These are phyloP conservation scores for Sternarchorhynchus goeldii DNA, from an alignment of 2,797 vertebrate genomes.

Conservation along the genomic window DNA sequence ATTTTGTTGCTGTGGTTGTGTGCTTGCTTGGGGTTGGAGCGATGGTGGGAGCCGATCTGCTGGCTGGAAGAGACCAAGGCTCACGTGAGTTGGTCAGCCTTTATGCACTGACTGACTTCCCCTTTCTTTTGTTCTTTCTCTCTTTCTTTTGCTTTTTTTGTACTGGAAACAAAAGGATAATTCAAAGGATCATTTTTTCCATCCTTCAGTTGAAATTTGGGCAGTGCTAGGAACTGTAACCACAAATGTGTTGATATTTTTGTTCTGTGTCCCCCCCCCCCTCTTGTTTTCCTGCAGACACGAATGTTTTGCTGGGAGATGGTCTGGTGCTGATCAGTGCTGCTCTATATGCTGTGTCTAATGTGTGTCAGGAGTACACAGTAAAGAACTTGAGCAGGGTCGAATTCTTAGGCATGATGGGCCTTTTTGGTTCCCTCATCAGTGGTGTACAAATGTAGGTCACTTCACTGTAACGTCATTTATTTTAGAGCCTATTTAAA, in stretches of 20 bases:
- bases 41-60: constrained; percentile 94
- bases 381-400: constrained; percentile 92
- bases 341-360: constrained; percentile 90
- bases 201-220: too few species aligned
- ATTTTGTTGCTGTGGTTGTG: constrained; percentile 85
- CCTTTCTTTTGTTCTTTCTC: not conserved
- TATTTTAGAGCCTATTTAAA: not conserved
- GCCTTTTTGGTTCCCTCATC: constrained; percentile 91
- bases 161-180: not conserved
- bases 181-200: too few species aligned
- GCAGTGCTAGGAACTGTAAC: too few species aligned
- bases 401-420: constrained; percentile 97
- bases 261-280: not conserved
- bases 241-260: not conserved
- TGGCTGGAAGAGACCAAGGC: constrained; percentile 79
- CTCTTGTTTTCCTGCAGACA: constrained; percentile 68
- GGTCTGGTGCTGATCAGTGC: constrained; percentile 91
- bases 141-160: not conserved
- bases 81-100: constrained; percentile 77
- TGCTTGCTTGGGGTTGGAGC: constrained; percentile 93
- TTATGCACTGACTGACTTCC: not conserved
- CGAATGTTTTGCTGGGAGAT: constrained; percentile 86
- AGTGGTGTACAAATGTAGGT: constrained; percentile 81
- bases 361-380: constrained; percentile 92
- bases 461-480: not conserved